A percentile compares a stretch with the other conserved stretches of the same genome.
These are phyloP conservation scores for Recurvirostra avosetta DNA, from an alignment of 2,113 vertebrate genomes.

Conservation along the genomic window DNA sequence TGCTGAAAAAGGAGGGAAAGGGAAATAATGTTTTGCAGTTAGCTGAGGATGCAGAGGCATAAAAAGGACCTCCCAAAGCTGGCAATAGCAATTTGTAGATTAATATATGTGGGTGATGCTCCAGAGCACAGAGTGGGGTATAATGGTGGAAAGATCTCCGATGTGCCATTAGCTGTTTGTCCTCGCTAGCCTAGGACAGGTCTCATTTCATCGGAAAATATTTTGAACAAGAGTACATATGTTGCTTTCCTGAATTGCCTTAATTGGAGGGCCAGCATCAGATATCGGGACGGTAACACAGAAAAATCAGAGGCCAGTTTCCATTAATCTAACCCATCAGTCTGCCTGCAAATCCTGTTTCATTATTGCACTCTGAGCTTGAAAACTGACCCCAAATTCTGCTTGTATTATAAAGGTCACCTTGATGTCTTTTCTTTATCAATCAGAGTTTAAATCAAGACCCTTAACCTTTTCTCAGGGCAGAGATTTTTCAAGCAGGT, in stretches of 20 bases:
- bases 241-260: neutral
- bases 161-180: neutral
- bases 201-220: neutral
- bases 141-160: neutral
- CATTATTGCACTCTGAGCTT: neutral
- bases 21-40: neutral
- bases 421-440: conserved; percentile 37
- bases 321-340: neutral
- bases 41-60: neutral
- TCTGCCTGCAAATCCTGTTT: neutral
- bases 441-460: conserved; percentile 26
- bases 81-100: neutral
- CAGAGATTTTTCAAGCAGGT: conserved; percentile 1
- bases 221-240: neutral
- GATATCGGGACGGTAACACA: neutral
- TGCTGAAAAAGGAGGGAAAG: neutral
- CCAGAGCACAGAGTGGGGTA: neutral
- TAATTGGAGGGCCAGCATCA: neutral
- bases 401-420: conserved; percentile 23
- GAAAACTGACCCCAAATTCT: conserved; percentile 1
- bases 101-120: neutral
- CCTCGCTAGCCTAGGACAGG: neutral
- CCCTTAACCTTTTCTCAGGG: conserved; percentile 16
- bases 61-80: neutral
- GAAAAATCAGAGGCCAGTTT: neutral